Evolutionary conservation across 2,113 vertebrate genomes (phyloP).

Genomic region (Mus spicilegus): DNA sequence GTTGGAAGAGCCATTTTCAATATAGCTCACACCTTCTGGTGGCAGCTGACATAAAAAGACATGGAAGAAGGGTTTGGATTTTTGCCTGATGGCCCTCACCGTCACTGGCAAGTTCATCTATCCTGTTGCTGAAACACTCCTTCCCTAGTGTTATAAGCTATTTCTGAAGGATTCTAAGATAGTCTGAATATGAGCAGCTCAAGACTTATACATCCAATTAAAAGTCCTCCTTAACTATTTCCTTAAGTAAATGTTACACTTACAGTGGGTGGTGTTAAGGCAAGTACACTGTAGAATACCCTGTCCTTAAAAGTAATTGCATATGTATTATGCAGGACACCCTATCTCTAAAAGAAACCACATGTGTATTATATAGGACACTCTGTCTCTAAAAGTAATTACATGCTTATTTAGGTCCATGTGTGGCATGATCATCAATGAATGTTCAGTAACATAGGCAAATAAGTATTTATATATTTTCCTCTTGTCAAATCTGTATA

Average conservation of each 20-base stretch:
- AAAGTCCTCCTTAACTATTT: slow-evolving; percentile 1
- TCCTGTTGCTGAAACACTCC: background rate
- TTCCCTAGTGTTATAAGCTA: background rate
- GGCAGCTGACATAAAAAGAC: background rate
- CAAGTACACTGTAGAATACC: background rate
- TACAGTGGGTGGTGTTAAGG: background rate
- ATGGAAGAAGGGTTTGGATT: background rate
- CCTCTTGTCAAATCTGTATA: background rate
- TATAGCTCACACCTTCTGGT: background rate
- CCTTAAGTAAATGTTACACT: background rate
- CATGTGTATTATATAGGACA: background rate
- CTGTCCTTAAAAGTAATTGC: background rate
- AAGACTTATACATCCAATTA: background rate
- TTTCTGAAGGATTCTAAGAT: background rate
- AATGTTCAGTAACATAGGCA: background rate
- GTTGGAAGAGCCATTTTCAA: background rate
- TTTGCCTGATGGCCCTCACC: background rate
- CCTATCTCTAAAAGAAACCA: no score
- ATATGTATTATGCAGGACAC: background rate
- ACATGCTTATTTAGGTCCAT: background rate
- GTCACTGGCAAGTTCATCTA: background rate
- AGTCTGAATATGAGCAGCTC: background rate
- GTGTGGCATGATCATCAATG: background rate
- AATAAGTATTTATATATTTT: background rate
- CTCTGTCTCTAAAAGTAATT: background rate